A percentile compares a stretch with the other conserved stretches of the same genome.
phyloP scores from a whole-genome alignment of 2,797 vertebrate genomes.

The Danio kyathit region DNA sequence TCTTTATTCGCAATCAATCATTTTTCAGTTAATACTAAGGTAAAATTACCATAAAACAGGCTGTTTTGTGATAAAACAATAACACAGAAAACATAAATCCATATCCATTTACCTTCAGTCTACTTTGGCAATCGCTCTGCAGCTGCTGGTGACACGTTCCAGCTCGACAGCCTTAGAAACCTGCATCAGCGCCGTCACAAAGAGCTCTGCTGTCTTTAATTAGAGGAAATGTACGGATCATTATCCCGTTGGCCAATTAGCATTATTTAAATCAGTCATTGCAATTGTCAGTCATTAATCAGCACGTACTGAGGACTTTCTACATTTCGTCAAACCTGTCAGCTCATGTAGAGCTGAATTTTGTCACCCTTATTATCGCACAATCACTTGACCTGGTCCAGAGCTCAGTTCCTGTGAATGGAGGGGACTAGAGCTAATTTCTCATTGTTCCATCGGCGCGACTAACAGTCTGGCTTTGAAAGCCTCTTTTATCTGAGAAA shows the following conservation, averaged over 20 bases:
- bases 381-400: conserved; percentile 79
- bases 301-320: conserved; percentile 84
- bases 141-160: conserved; percentile 63
- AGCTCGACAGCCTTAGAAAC: conserved; percentile 66
- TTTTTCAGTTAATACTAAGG: neutral
- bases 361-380: conserved; percentile 83
- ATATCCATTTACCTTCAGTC: conserved; percentile 6
- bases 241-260: conserved; percentile 77
- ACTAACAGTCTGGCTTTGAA: conserved; percentile 41
- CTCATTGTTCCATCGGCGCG: conserved; percentile 47
- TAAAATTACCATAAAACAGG: neutral
- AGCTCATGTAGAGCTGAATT: conserved; percentile 79
- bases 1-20: neutral
- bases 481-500: conserved; percentile 27
- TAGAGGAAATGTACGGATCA: conserved; percentile 74
- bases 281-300: conserved; percentile 88
- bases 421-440: conserved; percentile 46
- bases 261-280: conserved; percentile 79
- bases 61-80: neutral
- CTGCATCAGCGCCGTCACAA: conserved; percentile 55
- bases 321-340: conserved; percentile 83
- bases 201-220: conserved; percentile 71
- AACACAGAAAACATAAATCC: neutral
- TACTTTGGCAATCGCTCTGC: conserved; percentile 22
- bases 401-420: conserved; percentile 73